Evolutionary conservation across 2,113 vertebrate genomes (phyloP).

Genomic region (Lepus timidus): DNA sequence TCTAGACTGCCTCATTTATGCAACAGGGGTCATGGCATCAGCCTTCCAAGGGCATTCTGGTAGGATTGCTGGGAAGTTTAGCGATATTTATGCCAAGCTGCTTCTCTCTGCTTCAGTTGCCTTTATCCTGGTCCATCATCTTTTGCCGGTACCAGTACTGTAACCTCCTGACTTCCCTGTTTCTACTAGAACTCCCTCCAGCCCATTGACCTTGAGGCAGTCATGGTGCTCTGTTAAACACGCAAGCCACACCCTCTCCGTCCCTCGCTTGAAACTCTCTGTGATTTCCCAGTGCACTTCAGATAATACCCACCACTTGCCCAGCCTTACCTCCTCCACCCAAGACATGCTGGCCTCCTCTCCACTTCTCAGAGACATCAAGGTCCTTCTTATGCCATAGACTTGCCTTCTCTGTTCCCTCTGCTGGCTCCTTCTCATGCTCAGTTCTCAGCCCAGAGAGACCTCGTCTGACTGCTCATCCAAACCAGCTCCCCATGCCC

Average conservation of each 20-base stretch:
- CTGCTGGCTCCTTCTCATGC: neutral
- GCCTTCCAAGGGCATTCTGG: neutral
- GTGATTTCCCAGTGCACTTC: neutral
- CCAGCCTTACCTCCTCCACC: neutral
- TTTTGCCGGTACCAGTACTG: neutral
- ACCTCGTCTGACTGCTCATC: neutral
- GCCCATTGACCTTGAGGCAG: neutral
- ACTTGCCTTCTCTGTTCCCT: slow-evolving; percentile 12
- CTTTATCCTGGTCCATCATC: neutral
- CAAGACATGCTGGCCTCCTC: slow-evolving; percentile 6
- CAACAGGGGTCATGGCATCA: neutral
- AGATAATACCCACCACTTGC: neutral
- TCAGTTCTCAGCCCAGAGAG: slow-evolving; percentile 48
- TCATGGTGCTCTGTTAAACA: neutral
- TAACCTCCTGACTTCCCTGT: neutral
- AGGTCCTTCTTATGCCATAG: slow-evolving; percentile 6
- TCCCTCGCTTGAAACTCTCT: slow-evolving; percentile 42
- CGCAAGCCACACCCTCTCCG: neutral
- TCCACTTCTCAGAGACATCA: slow-evolving; percentile 30
- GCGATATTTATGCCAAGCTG: neutral
- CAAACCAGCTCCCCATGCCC: neutral
- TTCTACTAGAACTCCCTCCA: neutral
- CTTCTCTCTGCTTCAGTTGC: slow-evolving; percentile 37
- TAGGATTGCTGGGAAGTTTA: neutral
- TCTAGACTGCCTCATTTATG: slow-evolving; percentile 50